Percentiles rank a stretch among this genome's conserved stretches.
These are phyloP conservation scores for Chrysomallon squamiferum DNA, from an alignment of 1,140 invertebrate genomes.

Conservation along the genomic window DNA sequence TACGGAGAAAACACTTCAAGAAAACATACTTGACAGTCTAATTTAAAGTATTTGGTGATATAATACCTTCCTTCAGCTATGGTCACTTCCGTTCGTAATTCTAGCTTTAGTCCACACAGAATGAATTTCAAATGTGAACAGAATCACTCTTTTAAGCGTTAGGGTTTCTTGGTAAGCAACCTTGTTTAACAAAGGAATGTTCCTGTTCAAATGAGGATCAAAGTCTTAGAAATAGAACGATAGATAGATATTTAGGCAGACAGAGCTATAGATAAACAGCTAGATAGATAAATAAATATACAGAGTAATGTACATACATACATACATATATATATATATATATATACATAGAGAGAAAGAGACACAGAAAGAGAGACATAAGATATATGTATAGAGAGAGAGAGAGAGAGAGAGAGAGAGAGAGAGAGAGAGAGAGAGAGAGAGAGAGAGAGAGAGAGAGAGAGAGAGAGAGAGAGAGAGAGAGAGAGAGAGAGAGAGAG, in stretches of 20 bases:
- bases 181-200: too few relatives aligned
- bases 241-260: background rate
- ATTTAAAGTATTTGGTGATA: too few relatives aligned
- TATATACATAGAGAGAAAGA: background rate
- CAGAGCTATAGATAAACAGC: background rate
- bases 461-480: constrained; percentile 2
- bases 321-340: background rate
- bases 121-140: too few relatives aligned
- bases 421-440: constrained; percentile 57
- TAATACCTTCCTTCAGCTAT: too few relatives aligned
- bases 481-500: background rate
- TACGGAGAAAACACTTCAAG: too few relatives aligned
- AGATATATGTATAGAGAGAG: constrained; percentile 73
- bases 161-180: too few relatives aligned
- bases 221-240: too few relatives aligned
- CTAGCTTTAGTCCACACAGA: too few relatives aligned
- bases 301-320: background rate
- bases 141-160: too few relatives aligned
- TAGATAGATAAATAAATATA: background rate
- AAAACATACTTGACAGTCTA: too few relatives aligned
- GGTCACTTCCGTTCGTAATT: too few relatives aligned
- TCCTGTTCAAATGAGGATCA: too few relatives aligned
- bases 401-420: constrained; percentile 80
- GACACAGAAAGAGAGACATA: constrained; percentile 65
- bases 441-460: constrained; percentile 15